These are phyloP conservation scores for Drosophila imparisetae DNA, from an alignment of 2,888 invertebrate species.

Conservation along the genomic window DNA sequence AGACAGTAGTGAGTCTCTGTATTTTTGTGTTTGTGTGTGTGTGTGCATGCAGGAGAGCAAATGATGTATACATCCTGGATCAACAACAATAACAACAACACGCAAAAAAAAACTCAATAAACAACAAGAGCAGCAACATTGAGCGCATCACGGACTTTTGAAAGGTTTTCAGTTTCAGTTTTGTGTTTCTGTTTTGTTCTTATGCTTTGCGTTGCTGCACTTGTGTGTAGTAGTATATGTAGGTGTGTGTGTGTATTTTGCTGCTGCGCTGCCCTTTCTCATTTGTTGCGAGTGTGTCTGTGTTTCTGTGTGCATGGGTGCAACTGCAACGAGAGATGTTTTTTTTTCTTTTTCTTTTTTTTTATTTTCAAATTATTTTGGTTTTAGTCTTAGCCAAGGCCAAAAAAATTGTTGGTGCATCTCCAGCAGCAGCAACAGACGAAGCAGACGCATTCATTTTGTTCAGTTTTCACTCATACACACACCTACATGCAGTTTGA, in stretches of 20 bases:
- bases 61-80: conserved; percentile 50
- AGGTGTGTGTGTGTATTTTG: conserved; percentile 32
- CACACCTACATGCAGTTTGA: conserved; percentile 38
- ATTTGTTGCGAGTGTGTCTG: conserved; percentile 28
- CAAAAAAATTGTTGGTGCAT: conserved; percentile 52
- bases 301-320: conserved; percentile 32
- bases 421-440: conserved; percentile 64
- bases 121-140: conserved; percentile 15
- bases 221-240: conserved; percentile 33
- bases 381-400: conserved; percentile 61
- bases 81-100: conserved; percentile 31
- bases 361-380: conserved; percentile 24
- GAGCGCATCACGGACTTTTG: conserved; percentile 52
- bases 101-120: conserved; percentile 14
- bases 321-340: conserved; percentile 39
- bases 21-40: conserved; percentile 7
- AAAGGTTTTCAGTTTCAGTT: conserved; percentile 55
- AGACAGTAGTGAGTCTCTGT: conserved; percentile 16
- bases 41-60: conserved; percentile 41
- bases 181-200: conserved; percentile 67
- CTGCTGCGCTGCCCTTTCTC: conserved; percentile 53
- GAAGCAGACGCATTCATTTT: conserved; percentile 75
- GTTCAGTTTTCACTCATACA: conserved; percentile 54
- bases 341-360: conserved; percentile 14
- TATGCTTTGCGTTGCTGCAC: conserved; percentile 59